Percentiles rank a stretch among this genome's conserved stretches.
phyloP scores from a whole-genome alignment of 2,797 vertebrate genomes.

The Pseudomugil tenellus region DNA sequence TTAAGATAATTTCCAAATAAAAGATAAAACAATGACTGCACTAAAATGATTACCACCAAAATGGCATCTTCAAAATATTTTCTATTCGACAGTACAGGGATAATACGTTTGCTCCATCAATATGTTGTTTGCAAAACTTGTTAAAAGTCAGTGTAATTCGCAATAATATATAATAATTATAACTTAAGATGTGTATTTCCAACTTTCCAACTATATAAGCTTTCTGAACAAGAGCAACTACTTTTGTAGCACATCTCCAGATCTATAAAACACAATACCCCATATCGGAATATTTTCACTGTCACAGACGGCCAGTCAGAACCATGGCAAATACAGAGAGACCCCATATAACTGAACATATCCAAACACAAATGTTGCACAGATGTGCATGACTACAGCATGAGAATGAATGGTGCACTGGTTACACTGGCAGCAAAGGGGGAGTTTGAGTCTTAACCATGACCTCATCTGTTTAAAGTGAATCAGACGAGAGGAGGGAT shows the following conservation, averaged over 20 bases:
- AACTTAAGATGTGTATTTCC: conserved; percentile 1
- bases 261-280: conserved; percentile 26
- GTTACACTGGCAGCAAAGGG: conserved; percentile 66
- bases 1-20: too few species aligned
- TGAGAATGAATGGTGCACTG: conserved; percentile 61
- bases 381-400: conserved; percentile 69
- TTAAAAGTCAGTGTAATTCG: background rate
- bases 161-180: background rate
- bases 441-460: conserved; percentile 73
- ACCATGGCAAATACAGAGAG: conserved; percentile 45
- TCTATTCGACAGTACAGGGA: background rate
- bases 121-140: background rate
- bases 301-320: conserved; percentile 46
- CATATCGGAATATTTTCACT: conserved; percentile 35
- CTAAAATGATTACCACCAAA: too few species aligned
- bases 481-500: conserved; percentile 58
- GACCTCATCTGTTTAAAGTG: conserved; percentile 89
- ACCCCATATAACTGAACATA: conserved; percentile 39
- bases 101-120: background rate
- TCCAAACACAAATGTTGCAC: conserved; percentile 72
- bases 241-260: conserved; percentile 27
- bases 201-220: background rate
- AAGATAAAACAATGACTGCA: too few species aligned
- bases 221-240: conserved; percentile 21
- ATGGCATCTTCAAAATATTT: background rate